Base-by-base conservation (phyloP, 2,888 invertebrate genomes). In the Bugulina stolonifera region DNA sequence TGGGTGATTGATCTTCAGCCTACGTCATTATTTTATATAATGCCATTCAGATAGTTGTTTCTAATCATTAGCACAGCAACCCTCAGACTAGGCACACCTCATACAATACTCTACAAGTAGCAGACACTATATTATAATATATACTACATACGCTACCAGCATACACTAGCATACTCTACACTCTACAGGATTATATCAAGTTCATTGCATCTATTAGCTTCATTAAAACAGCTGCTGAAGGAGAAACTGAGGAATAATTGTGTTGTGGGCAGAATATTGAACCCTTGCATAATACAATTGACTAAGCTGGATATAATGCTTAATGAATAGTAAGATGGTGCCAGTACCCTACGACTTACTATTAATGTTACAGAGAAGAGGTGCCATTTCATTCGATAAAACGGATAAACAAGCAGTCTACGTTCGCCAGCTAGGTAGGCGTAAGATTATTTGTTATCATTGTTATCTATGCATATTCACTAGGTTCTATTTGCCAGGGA, bases 361-460 rank as follows among this genome's bases (percentile, higher is more conserved):
- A 72, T 74, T 73, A 71, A 35, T 73, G 23, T 77, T 77, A 5
- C 78, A 80, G 80, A 78, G 80, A 72, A 76, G 80, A 69, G 80
- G 79, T 71, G 80, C 76, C 22, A 78, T 80, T 43, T 80, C 80
- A 22, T 80, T 77, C 75, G 79, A 79, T 52, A 73, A 75, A 32
- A 76, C 77, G 23, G 80, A 80, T 75, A 78, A 79, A 72, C 79
- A 79, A 76, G 80, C 80, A 10, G 73, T 78, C 69, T 80, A 80
- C 72, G 78, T 80, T 35, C 77, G 80, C 70, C 78, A 77, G 76
- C 76, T 80, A 69, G 80, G 80, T 80, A 73, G 76, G n/a, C n/a
- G n/a, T n/a, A n/a, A n/a, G n/a, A n/a, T n/a, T n/a, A n/a, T n/a
- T n/a, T n/a, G n/a, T n/a, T n/a, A n/a, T n/a, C n/a, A n/a, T n/a